Conservation (phyloP, 2,888 invertebrate genomes). For the Nomada hirtipes region DNA sequence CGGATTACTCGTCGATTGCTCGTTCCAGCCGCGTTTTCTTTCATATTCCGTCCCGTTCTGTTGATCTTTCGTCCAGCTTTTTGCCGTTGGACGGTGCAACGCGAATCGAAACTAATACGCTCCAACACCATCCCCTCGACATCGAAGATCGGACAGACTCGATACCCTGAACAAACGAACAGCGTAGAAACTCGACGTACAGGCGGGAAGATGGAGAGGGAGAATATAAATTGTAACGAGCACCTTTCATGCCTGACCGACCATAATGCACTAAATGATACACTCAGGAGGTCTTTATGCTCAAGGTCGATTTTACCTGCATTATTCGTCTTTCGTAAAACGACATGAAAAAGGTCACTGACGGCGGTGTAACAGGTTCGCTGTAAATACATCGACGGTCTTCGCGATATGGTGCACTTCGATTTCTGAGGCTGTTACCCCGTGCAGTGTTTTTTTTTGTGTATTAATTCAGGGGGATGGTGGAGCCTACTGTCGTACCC, state of each 20-base stretch:
- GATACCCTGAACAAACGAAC: not conserved
- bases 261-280: conserved; percentile 67
- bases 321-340: conserved; percentile 62
- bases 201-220: not conserved
- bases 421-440: conserved; percentile 19
- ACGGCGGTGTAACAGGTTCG: conserved; percentile 46
- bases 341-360: conserved; percentile 41
- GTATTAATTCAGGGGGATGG: not conserved
- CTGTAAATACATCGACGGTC: conserved; percentile 12
- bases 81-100: not conserved
- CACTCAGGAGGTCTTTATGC: conserved; percentile 63
- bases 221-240: conserved; percentile 62
- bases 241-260: conserved; percentile 58
- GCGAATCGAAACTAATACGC: conserved; percentile 7
- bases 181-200: not conserved
- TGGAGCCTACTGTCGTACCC: not conserved
- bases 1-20: conserved; percentile 7
- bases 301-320: conserved; percentile 62
- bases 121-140: conserved; percentile 13
- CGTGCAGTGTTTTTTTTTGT: conserved; percentile 9
- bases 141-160: not conserved
- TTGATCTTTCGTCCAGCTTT: conserved; percentile 7
- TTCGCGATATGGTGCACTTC: conserved; percentile 15
- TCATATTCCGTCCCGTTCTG: conserved; percentile 23
- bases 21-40: not conserved